These are phyloP conservation scores for Paramacrobiotus metropolitanus DNA, from an alignment of 1,140 invertebrate genomes.

Conservation along the genomic window DNA sequence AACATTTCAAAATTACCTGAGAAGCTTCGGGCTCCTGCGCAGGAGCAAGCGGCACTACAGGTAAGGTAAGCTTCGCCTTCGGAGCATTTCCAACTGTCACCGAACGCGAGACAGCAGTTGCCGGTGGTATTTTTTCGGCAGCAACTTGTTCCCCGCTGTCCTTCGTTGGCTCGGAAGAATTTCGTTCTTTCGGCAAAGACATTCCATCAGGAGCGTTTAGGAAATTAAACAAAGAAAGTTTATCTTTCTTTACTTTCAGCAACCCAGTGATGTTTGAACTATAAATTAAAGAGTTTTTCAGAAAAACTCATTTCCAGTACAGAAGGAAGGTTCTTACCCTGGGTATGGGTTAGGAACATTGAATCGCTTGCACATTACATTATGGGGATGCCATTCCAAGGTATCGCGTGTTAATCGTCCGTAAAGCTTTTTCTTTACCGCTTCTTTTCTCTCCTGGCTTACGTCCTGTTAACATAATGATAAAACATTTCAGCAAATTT, in stretches of 20 bases:
- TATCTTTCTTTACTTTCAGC: constrained; percentile 29
- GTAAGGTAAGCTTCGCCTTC: background rate
- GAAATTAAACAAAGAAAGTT: constrained; percentile 49
- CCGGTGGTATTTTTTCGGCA: background rate
- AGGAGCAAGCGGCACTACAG: background rate
- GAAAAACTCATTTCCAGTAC: background rate
- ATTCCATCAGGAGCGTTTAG: constrained; percentile 29
- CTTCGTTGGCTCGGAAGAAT: background rate
- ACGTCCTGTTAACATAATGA: too few relatives aligned
- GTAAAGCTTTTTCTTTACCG: constrained; percentile 45
- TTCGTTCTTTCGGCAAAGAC: constrained; percentile 16
- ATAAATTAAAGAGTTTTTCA: constrained; percentile 8
- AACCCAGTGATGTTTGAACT: constrained; percentile 21
- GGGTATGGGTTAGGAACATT: constrained; percentile 71
- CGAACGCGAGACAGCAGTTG: background rate
- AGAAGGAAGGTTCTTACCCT: constrained; percentile 22
- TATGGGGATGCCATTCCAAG: constrained; percentile 55
- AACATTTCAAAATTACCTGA: too few relatives aligned
- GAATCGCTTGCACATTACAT: constrained; percentile 67
- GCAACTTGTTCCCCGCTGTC: too few relatives aligned
- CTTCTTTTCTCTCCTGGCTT: constrained; percentile 31
- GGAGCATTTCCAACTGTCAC: background rate
- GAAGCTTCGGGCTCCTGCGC: background rate
- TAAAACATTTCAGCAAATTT: too few relatives aligned
- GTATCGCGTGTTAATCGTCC: constrained; percentile 47